Evolutionary conservation across 2,797 vertebrate species (phyloP).

Genomic region (Gymnocypris eckloni): DNA sequence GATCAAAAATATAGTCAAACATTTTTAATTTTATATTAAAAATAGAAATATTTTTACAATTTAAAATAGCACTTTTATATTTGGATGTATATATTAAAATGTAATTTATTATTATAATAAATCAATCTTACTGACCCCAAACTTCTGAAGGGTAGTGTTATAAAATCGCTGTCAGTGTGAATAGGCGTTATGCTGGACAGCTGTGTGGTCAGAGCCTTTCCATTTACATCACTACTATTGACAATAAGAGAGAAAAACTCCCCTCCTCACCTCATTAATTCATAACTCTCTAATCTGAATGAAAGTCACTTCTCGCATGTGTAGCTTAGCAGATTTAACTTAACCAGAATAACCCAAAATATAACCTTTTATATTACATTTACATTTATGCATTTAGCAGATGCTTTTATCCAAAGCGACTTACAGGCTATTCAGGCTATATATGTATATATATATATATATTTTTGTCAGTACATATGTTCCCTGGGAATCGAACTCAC

Average conservation of each 20-base stretch:
- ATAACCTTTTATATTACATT: neutral
- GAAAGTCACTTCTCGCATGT: neutral
- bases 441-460: no score
- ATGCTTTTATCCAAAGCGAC: no score
- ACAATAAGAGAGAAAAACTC: neutral
- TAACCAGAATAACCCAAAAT: neutral
- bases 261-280: neutral
- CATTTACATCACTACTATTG: neutral
- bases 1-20: neutral
- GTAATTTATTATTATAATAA: neutral
- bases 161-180: neutral
- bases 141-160: neutral
- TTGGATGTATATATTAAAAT: neutral
- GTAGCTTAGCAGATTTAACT: neutral
- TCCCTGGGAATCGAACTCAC: no score
- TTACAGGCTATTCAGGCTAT: no score
- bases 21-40: no score
- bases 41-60: neutral
- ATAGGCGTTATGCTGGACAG: neutral
- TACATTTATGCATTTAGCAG: no score
- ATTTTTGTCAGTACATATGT: no score
- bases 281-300: neutral
- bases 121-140: no score
- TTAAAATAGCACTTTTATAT: neutral
- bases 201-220: slow-evolving; percentile 26